Evolutionary conservation across 30 jellyfish, hydroid and myxozoan genomes (phyloP), one percentile per base, ranked within the genome.

Genomic region (Cassiopea xamachana): DNA sequence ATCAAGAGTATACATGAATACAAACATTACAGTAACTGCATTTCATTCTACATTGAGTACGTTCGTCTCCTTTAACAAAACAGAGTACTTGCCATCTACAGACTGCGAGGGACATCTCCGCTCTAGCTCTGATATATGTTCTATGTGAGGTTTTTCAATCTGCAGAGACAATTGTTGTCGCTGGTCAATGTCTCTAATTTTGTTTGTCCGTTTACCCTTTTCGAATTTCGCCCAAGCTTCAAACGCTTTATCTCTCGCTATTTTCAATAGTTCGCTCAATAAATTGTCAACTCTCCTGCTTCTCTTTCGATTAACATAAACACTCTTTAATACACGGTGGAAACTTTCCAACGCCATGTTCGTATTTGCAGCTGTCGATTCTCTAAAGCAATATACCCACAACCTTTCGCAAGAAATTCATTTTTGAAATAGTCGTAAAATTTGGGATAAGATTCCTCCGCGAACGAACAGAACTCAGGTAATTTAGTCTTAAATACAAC

Each of bases 201-300:
- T 88, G 81, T 71, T 79, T 44, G 87, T 78, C 14, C 91, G 61
- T 46, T 88, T 88, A 47, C 91, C 95, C 47, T 69, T 88, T 69
- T 64, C 91, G 77, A 18, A 58, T 60, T 88, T 88, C 50, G 51
- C 91, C 90, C 90, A 78, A 3, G 91, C 91, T 48, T 88, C 91
- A 58, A 78, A 88, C 6, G 95, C 95, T 79, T 88, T 87, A 64
- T 88, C 95, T 70, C 95, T 51, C 10, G 95, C 94, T 43, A 68
- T 68, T 62, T 69, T 88, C n/a, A 88, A 69, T 1, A 88, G 69
- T 50, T 45, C 95, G 60, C 60, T 27, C 4, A 88, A 71, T 14
- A 88, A 84, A 50, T 80, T 87, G 27, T 80, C 82, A 16, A 80
- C 91, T 60, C 87, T 18, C 75, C 68, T 88, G 91, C 62, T 78